phyloP scores from a whole-genome alignment of 2,888 invertebrate species.

The Campaea margaritaria region DNA sequence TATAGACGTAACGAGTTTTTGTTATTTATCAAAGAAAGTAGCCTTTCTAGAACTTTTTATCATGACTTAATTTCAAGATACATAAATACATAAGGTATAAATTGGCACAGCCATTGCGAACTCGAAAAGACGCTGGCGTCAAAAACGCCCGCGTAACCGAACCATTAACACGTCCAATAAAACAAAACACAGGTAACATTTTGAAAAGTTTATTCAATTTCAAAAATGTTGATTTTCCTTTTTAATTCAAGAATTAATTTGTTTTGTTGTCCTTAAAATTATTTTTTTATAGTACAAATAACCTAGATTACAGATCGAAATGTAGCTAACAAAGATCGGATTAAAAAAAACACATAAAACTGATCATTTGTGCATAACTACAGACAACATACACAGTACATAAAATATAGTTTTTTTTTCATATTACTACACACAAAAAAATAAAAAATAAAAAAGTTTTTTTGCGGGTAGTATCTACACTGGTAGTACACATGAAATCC shows the following conservation, averaged over 20 bases:
- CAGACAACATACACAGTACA: slow-evolving; percentile 20
- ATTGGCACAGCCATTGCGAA: slow-evolving; percentile 1
- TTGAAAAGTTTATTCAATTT: slow-evolving; percentile 19
- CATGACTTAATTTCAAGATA: neutral
- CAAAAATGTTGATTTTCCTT: slow-evolving; percentile 12
- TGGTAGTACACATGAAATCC: slow-evolving; percentile 13
- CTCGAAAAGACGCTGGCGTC: slow-evolving; percentile 6
- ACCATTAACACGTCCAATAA: slow-evolving; percentile 15
- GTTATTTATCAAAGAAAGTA: neutral
- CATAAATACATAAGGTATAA: slow-evolving; percentile 3
- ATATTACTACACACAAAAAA: slow-evolving; percentile 18
- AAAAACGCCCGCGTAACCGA: slow-evolving; percentile 5
- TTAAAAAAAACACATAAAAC: slow-evolving; percentile 39
- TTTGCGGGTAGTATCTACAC: slow-evolving; percentile 33
- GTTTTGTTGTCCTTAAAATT: slow-evolving; percentile 42
- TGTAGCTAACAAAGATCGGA: slow-evolving; percentile 42
- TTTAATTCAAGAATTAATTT: slow-evolving; percentile 20
- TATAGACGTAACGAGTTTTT: too few relatives aligned
- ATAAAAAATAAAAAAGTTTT: slow-evolving; percentile 27
- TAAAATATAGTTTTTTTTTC: slow-evolving; percentile 3
- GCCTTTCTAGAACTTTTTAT: neutral
- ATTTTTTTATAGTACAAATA: slow-evolving; percentile 30
- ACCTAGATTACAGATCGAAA: slow-evolving; percentile 38
- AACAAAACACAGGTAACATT: slow-evolving; percentile 25
- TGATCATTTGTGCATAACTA: slow-evolving; percentile 37